A percentile compares a stretch with the other conserved stretches of the same genome.
phyloP scores from a whole-genome alignment of 2,113 vertebrate species.

The Rhipidura dahli region DNA sequence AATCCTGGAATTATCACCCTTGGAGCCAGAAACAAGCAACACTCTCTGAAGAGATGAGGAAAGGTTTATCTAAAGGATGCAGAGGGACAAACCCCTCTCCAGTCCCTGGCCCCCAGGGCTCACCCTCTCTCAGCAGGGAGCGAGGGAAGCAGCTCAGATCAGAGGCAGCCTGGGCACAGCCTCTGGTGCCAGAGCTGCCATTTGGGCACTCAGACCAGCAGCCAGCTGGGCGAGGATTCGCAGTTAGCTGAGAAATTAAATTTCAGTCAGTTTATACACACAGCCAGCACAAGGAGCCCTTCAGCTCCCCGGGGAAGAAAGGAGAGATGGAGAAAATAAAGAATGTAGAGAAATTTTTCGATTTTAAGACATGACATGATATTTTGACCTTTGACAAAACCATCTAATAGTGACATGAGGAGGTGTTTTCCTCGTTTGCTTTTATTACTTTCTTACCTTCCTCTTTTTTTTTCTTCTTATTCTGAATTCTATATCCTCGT shows the following conservation, averaged over 20 bases:
- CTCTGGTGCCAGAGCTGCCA: not conserved
- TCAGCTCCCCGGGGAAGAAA: not conserved
- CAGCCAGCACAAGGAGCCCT: not conserved
- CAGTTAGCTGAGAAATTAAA: not conserved
- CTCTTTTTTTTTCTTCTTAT: not conserved
- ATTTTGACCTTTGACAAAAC: not conserved
- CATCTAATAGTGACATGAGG: not conserved
- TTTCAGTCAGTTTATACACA: not conserved
- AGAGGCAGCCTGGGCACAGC: not conserved
- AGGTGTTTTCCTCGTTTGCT: not conserved
- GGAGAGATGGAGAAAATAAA: not conserved
- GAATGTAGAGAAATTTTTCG: not conserved
- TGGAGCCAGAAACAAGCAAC: not conserved
- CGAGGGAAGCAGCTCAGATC: not conserved
- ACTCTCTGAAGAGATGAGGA: not conserved
- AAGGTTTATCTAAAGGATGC: not conserved
- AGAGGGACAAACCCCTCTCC: not conserved
- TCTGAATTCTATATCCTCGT: not conserved
- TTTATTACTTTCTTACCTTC: not conserved
- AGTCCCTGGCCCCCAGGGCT: fast-evolving
- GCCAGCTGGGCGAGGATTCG: not conserved
- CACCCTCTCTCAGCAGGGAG: not conserved
- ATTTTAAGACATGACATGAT: not conserved
- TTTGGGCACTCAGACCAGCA: not conserved
- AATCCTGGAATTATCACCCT: not conserved